Conservation (phyloP, 2,888 invertebrate species). For the Andrena marginata region DNA sequence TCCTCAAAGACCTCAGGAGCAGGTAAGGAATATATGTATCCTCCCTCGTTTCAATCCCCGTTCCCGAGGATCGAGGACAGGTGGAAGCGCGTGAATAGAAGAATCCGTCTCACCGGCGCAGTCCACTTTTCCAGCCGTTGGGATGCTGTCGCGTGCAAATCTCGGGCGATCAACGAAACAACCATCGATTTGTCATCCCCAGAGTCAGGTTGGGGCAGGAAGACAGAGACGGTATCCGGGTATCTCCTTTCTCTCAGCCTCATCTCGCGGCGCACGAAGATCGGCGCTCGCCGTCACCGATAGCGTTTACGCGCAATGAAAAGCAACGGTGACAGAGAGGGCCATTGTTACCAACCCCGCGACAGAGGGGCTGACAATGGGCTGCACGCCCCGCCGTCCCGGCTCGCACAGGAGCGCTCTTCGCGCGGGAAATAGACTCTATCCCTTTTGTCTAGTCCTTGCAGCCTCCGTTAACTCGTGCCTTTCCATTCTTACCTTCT, state of each 20-base stretch:
- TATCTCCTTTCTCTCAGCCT: constrained; percentile 12
- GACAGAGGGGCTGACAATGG: constrained; percentile 44
- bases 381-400: constrained; percentile 29
- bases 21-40: no score
- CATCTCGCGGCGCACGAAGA: constrained; percentile 60
- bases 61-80: neutral
- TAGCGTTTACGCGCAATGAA: constrained; percentile 68
- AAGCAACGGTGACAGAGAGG: constrained; percentile 54
- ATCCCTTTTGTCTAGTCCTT: constrained; percentile 63
- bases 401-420: constrained; percentile 38
- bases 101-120: neutral
- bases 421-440: constrained; percentile 66
- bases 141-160: constrained; percentile 30
- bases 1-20: no score
- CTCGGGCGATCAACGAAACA: constrained; percentile 26
- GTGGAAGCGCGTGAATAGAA: no score
- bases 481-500: constrained; percentile 33
- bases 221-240: constrained; percentile 35
- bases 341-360: constrained; percentile 53
- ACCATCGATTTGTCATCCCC: constrained; percentile 46
- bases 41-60: neutral
- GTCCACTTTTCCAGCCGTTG: constrained; percentile 12
- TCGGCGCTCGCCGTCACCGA: constrained; percentile 64
- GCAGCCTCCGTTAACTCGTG: constrained; percentile 23
- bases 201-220: neutral